Percentiles rank a stretch among this genome's conserved stretches.
phyloP scores from a whole-genome alignment of 2,888 invertebrate genomes.

The Drosophila merina region DNA sequence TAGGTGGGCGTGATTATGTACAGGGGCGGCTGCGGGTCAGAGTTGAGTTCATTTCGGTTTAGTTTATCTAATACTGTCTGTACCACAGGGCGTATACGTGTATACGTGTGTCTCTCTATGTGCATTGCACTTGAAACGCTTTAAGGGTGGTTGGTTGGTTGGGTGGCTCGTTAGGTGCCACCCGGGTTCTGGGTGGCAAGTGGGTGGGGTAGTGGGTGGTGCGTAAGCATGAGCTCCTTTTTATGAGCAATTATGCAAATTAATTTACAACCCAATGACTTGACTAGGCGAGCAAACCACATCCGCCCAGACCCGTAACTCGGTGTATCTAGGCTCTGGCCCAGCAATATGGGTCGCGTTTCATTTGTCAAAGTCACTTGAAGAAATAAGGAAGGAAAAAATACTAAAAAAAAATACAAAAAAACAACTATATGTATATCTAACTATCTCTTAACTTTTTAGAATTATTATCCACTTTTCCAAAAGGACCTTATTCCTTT shows the following conservation, averaged over 20 bases:
- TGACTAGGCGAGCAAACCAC: conserved; percentile 52
- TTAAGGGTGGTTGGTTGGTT: neutral
- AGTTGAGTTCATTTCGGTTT: conserved; percentile 32
- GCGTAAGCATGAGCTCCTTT: conserved; percentile 64
- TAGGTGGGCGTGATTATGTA: conserved; percentile 91
- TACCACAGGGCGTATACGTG: conserved; percentile 19
- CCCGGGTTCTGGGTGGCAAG: neutral
- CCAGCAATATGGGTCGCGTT: conserved; percentile 35
- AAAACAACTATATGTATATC: too few relatives aligned
- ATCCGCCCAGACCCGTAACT: conserved; percentile 26
- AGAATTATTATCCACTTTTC: neutral
- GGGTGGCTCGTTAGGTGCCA: conserved; percentile 19
- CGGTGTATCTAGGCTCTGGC: conserved; percentile 19
- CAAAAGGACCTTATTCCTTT: neutral
- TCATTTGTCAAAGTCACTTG: conserved; percentile 41
- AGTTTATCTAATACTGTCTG: conserved; percentile 30
- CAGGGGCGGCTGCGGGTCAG: conserved; percentile 84
- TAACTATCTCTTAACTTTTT: too few relatives aligned
- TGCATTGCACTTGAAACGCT: conserved; percentile 33
- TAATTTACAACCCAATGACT: conserved; percentile 61
- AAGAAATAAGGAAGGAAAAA: neutral
- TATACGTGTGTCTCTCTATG: conserved; percentile 8
- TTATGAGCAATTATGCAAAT: conserved; percentile 78
- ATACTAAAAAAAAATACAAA: neutral
- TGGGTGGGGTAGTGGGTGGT: conserved; percentile 48